Evolutionary conservation across 2,113 vertebrate species (phyloP).

Genomic region (Plotosus lineatus): DNA sequence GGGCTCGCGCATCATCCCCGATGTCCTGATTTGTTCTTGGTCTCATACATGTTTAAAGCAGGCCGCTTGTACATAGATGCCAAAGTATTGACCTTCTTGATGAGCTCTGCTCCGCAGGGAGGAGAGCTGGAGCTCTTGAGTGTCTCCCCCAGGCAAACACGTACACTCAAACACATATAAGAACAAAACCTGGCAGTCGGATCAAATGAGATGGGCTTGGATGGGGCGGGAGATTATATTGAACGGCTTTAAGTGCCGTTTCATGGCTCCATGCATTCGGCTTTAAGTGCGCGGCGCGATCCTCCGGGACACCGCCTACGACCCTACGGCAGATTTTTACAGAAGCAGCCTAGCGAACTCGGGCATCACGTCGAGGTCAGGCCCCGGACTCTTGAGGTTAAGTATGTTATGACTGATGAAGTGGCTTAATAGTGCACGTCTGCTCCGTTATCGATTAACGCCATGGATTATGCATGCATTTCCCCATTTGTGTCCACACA

Average conservation of each 20-base stretch:
- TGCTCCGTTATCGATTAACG: conserved; percentile 61
- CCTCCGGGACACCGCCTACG: conserved; percentile 35
- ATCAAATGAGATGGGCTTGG: not conserved
- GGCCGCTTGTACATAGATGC: conserved; percentile 54
- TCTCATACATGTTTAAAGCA: conserved; percentile 75
- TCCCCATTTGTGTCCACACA: conserved; percentile 48
- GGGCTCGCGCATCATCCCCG: conserved; percentile 53
- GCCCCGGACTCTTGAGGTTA: conserved; percentile 49
- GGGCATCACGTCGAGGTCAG: conserved; percentile 27
- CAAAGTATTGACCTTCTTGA: conserved; percentile 67
- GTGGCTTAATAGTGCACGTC: conserved; percentile 61
- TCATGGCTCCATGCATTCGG: conserved; percentile 49
- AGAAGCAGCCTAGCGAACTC: conserved; percentile 25
- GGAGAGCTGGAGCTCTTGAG: conserved; percentile 58
- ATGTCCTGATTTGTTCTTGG: conserved; percentile 57
- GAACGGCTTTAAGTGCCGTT: conserved; percentile 44
- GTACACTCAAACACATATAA: conserved; percentile 47
- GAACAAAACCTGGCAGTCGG: conserved; percentile 27
- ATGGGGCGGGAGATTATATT: not conserved
- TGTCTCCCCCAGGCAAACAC: conserved; percentile 66
- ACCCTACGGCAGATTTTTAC: conserved; percentile 10
- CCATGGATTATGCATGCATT: conserved; percentile 56
- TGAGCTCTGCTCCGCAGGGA: conserved; percentile 66
- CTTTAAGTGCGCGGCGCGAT: conserved; percentile 47
- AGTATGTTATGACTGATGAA: conserved; percentile 67